A percentile compares a stretch with the other conserved stretches of the same genome.
Conservation (phyloP, 2,113 vertebrate species). For the Bubo blakistoni region DNA sequence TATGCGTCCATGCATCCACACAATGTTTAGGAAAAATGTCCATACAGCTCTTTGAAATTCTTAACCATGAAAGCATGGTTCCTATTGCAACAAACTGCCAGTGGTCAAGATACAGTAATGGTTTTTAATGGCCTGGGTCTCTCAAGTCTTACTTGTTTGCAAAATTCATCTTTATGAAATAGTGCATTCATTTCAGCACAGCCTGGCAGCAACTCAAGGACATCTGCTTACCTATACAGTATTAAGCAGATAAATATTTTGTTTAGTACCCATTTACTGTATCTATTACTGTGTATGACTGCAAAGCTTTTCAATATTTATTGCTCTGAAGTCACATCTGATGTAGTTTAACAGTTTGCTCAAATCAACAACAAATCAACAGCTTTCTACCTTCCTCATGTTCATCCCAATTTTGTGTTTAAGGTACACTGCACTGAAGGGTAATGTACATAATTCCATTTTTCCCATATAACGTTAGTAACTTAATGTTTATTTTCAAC, state of each 20-base stretch:
- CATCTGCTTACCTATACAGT: conserved; percentile 45
- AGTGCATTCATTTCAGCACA: conserved; percentile 11
- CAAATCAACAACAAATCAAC: conserved; percentile 33
- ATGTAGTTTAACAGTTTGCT: conserved; percentile 29
- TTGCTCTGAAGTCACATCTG: conserved; percentile 9
- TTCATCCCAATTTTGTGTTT: background rate
- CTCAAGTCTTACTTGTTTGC: conserved; percentile 7
- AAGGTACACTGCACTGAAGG: background rate
- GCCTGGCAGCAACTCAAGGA: conserved; percentile 47
- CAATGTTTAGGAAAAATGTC: conserved; percentile 30
- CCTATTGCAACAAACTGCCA: conserved; percentile 17
- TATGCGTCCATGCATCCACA: background rate
- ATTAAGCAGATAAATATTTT: conserved; percentile 55
- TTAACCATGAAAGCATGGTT: background rate
- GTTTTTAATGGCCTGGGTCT: conserved; percentile 43
- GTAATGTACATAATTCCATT: background rate
- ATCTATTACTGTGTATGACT: conserved; percentile 23
- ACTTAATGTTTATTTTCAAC: background rate
- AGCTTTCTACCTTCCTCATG: background rate
- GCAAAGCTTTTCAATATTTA: conserved; percentile 41
- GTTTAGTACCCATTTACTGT: conserved; percentile 27
- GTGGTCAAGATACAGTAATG: conserved; percentile 12
- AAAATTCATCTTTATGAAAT: conserved; percentile 57
- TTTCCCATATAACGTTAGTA: background rate
- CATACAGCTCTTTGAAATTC: conserved; percentile 4